These are phyloP conservation scores for Diachasmimorpha longicaudata DNA, from an alignment of 1,140 invertebrate genomes.

Conservation along the genomic window DNA sequence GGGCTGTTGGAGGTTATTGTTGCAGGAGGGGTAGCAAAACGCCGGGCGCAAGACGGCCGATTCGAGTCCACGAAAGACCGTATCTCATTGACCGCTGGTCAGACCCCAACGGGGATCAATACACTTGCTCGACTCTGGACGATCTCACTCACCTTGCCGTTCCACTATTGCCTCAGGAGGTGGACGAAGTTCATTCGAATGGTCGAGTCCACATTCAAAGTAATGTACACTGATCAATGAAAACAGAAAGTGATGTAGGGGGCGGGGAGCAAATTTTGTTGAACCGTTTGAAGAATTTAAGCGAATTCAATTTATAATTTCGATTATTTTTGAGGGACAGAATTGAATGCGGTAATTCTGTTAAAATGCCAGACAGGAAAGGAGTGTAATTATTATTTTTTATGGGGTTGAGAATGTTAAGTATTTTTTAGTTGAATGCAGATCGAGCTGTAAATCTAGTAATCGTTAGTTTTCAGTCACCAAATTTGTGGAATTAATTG, in stretches of 20 bases:
- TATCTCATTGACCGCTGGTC: conserved; percentile 64
- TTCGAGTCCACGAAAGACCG: conserved; percentile 45
- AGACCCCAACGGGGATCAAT: conserved; percentile 54
- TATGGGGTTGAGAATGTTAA: too few relatives aligned
- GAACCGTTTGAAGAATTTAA: not conserved
- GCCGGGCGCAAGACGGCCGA: conserved; percentile 28
- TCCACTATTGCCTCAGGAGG: not conserved
- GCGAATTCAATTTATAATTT: too few relatives aligned
- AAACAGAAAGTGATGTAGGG: not conserved
- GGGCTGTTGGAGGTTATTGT: conserved; percentile 49
- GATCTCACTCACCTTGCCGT: conserved; percentile 6
- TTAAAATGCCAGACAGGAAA: too few relatives aligned
- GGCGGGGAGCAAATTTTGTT: not conserved
- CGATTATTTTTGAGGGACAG: too few relatives aligned
- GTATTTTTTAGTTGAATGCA: too few relatives aligned
- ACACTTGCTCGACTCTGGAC: conserved; percentile 34
- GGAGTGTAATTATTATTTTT: too few relatives aligned
- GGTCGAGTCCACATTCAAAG: conserved; percentile 11
- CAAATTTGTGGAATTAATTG: too few relatives aligned
- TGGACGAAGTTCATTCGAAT: not conserved
- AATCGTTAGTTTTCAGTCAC: too few relatives aligned
- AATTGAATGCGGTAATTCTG: too few relatives aligned
- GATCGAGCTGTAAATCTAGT: too few relatives aligned
- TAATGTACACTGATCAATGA: not conserved
- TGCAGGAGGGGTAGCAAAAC: conserved; percentile 9